Evolutionary conservation across 2,888 invertebrate genomes (phyloP).

Genomic region (Norana najaformis): DNA sequence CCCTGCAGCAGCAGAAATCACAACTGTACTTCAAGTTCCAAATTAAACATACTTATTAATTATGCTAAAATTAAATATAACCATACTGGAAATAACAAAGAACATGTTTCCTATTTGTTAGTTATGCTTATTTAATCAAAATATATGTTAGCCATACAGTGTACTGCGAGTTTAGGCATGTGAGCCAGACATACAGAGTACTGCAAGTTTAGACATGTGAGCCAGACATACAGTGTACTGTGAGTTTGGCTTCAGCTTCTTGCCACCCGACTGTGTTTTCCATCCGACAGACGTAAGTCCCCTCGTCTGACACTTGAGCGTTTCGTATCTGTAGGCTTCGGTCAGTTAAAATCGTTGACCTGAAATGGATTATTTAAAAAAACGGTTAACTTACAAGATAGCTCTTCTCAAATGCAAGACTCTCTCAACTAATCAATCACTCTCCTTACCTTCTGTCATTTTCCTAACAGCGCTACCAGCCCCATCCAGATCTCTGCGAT

Average conservation of each 20-base stretch:
- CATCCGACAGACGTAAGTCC: constrained; percentile 44
- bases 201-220: constrained; percentile 82
- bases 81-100: too few species aligned
- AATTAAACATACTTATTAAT: too few species aligned
- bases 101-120: too few species aligned
- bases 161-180: constrained; percentile 83
- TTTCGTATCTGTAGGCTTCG: constrained; percentile 42
- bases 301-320: constrained; percentile 43
- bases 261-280: constrained; percentile 63
- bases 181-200: constrained; percentile 89
- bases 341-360: constrained; percentile 42
- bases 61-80: too few species aligned
- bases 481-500: too few species aligned
- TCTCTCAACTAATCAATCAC: too few species aligned
- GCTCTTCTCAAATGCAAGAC: too few species aligned
- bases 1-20: too few species aligned
- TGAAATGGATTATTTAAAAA: constrained; percentile 28
- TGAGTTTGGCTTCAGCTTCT: constrained; percentile 80
- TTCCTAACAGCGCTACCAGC: too few species aligned
- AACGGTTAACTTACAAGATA: neutral
- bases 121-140: too few species aligned
- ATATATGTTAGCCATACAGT: constrained; percentile 75
- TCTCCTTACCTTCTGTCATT: too few species aligned
- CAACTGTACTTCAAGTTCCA: too few species aligned
- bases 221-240: constrained; percentile 88